Evolutionary conservation across 92 coral and sea anemone species (phyloP).

Genomic region (Parazoanthus atlanticus): DNA sequence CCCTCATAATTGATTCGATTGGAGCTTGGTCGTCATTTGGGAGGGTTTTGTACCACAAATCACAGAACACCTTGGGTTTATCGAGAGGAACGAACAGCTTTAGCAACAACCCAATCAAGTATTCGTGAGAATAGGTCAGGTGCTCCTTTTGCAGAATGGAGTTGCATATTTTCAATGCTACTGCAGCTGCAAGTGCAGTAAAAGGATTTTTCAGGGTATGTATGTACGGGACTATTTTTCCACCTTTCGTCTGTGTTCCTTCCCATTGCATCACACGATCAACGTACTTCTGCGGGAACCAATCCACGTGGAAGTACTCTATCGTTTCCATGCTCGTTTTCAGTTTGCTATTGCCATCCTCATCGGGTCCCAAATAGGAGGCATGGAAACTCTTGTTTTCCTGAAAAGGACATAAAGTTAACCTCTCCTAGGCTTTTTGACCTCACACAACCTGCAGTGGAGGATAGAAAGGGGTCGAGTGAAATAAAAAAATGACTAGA

Average conservation of each 20-base stretch:
- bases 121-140: slow-evolving; percentile 24
- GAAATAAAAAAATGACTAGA: too few relatives aligned
- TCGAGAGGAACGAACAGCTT: slow-evolving; percentile 47
- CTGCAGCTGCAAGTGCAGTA: slow-evolving; percentile 60
- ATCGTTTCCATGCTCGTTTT: slow-evolving; percentile 49
- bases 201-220: slow-evolving; percentile 17
- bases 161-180: slow-evolving; percentile 51
- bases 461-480: too few relatives aligned
- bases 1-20: slow-evolving; percentile 52
- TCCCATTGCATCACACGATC: slow-evolving; percentile 69
- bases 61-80: slow-evolving; percentile 43
- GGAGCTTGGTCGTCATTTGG: slow-evolving; percentile 74
- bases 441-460: too few relatives aligned
- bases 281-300: slow-evolving; percentile 77
- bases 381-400: slow-evolving; percentile 48
- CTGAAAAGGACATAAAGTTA: not conserved
- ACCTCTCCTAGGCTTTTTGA: too few relatives aligned
- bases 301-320: slow-evolving; percentile 68
- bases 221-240: slow-evolving; percentile 45
- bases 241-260: slow-evolving; percentile 36
- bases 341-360: slow-evolving; percentile 57
- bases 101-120: slow-evolving; percentile 40
- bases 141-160: slow-evolving; percentile 42
- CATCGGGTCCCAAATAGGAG: slow-evolving; percentile 59
- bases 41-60: slow-evolving; percentile 61